Evolutionary conservation across 1,140 invertebrate species (phyloP).

Genomic region (Zaprionus ornatus): DNA sequence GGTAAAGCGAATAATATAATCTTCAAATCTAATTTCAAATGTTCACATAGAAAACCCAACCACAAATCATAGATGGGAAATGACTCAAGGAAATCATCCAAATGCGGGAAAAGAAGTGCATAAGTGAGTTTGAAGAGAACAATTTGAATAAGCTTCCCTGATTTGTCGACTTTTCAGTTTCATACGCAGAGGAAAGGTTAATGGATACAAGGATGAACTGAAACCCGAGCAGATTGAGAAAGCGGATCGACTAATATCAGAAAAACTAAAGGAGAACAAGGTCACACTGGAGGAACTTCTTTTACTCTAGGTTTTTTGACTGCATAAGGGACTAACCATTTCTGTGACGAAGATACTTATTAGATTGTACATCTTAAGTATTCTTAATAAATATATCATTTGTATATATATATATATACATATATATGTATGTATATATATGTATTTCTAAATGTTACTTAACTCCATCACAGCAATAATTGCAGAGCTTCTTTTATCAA

Average conservation of each 20-base stretch:
- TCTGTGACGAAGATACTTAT: too few species aligned
- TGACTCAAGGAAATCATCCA: neutral
- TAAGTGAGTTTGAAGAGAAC: conserved; percentile 28
- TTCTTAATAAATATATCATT: too few species aligned
- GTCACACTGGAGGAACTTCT: conserved; percentile 54
- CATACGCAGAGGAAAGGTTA: conserved; percentile 52
- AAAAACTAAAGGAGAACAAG: conserved; percentile 15
- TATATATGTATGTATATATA: neutral
- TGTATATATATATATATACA: too few species aligned
- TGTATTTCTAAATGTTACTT: too few species aligned
- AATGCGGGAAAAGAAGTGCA: conserved; percentile 40
- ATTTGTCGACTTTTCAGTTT: conserved; percentile 42
- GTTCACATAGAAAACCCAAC: conserved; percentile 69
- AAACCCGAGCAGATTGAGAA: conserved; percentile 38
- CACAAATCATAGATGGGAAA: conserved; percentile 62
- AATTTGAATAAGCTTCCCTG: neutral
- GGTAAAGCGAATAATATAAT: too few species aligned
- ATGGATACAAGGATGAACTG: conserved; percentile 66
- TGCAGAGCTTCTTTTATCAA: too few species aligned
- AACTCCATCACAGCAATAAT: too few species aligned
- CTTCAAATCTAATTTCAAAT: too few species aligned
- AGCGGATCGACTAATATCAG: conserved; percentile 24
- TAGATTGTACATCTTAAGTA: too few species aligned
- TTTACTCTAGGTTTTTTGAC: neutral
- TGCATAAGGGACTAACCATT: neutral